phyloP scores from a whole-genome alignment of 2,113 vertebrate genomes.

The Ceratotherium simum region DNA sequence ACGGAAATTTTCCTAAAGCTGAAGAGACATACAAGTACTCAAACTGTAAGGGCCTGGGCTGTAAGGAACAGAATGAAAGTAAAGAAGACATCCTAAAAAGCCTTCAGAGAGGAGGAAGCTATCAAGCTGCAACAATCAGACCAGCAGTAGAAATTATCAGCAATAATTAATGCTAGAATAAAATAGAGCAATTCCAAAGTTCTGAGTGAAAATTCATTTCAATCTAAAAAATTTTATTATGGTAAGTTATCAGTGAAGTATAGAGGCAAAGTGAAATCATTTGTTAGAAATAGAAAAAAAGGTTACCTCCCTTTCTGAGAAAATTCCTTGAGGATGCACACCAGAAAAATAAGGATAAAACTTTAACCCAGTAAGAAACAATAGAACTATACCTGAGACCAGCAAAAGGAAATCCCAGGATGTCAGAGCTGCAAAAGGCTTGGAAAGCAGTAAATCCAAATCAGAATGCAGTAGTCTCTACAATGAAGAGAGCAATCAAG shows the following conservation, averaged over 20 bases:
- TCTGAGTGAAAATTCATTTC: neutral
- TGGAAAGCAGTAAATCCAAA: neutral
- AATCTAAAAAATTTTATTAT: neutral
- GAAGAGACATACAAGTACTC: neutral
- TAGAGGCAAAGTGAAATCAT: neutral
- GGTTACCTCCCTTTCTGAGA: neutral
- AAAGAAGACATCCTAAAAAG: neutral
- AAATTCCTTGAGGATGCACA: neutral
- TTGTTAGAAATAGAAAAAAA: neutral
- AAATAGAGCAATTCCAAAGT: neutral
- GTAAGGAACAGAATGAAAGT: neutral
- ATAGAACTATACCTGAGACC: neutral
- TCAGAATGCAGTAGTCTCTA: neutral
- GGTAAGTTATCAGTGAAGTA: neutral
- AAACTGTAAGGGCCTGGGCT: neutral
- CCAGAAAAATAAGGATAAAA: slow-evolving; percentile 1
- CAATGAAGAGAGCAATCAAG: neutral
- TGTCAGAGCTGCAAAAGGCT: neutral
- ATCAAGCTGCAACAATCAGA: neutral
- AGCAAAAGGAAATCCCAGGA: neutral
- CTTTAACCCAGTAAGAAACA: neutral
- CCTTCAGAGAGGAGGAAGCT: neutral
- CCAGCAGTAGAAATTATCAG: neutral
- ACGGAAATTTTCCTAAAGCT: neutral
- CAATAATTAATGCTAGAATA: neutral